Evolutionary conservation across 2,888 invertebrate species (phyloP).

Genomic region (Glomeris marginata): DNA sequence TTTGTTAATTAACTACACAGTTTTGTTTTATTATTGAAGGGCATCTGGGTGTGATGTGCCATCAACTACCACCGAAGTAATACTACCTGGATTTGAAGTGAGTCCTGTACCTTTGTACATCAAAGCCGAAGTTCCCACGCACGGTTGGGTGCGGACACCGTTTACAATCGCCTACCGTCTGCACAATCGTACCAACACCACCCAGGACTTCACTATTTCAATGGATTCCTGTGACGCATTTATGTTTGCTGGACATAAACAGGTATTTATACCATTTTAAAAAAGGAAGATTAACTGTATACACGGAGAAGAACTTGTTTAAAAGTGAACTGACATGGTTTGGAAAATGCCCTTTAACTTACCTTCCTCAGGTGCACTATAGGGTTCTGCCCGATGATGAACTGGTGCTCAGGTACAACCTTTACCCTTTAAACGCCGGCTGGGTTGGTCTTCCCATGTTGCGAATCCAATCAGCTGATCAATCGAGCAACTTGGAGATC

Average conservation of each 20-base stretch:
- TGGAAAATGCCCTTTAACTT: not conserved
- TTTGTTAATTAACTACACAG: too few species aligned
- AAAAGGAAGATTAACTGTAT: not conserved
- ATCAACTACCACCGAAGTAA: conserved; percentile 24
- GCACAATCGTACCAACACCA: conserved; percentile 51
- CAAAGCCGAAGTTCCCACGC: conserved; percentile 42
- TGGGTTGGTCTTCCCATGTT: conserved; percentile 50
- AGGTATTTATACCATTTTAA: conserved; percentile 37
- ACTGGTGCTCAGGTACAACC: conserved; percentile 45
- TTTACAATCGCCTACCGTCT: conserved; percentile 53
- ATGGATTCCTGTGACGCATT: conserved; percentile 79
- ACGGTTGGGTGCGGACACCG: conserved; percentile 51
- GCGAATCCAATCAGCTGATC: conserved; percentile 24
- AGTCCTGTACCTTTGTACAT: conserved; percentile 28
- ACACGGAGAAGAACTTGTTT: not conserved
- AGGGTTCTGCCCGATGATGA: conserved; percentile 30
- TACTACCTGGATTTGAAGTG: conserved; percentile 27
- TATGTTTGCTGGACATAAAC: conserved; percentile 90
- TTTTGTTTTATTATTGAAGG: not conserved
- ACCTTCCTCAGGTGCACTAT: conserved; percentile 28
- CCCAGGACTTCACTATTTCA: conserved; percentile 53
- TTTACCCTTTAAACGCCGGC: conserved; percentile 61
- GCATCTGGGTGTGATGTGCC: conserved; percentile 18
- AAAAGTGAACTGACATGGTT: not conserved
- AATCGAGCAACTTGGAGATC: conserved; percentile 7